Evolutionary conservation across 2,113 vertebrate species (phyloP), one percentile per base, ranked within the genome.

Genomic region (Apus apus): DNA sequence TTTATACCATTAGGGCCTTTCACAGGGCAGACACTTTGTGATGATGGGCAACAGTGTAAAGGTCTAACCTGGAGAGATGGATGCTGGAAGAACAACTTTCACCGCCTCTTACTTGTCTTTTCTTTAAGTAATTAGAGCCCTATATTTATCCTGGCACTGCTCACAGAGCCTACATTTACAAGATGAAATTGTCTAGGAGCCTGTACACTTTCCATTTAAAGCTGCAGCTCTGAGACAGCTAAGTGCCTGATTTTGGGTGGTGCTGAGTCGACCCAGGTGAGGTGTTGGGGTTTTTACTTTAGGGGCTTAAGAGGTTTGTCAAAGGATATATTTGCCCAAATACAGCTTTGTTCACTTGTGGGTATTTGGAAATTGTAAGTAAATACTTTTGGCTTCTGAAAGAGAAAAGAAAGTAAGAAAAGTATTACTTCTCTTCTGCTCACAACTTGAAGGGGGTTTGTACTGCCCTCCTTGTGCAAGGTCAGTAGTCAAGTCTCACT

Each of bases 91-190:
- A 89, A 25, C 21, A 94, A 81, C 34, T 56, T 74, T 77, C 54
- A 65, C 27, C 2, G 2, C 34, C 61, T 89, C 66, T 48, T 85
- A 43, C 38, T 81, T 88, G 53, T 10, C 51, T 90, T 95, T 92
- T 71, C 48, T 75, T 87, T 61, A 91, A 88, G 85, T 94, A 93
- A 87, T 95, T 90, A 92, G 40, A 92, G 27, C 15, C 68, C 61
- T 90, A 5, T 86, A 67, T 96, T 90, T 93, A 65, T 84, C 65
- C 93, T 97, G 94, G 92, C 95, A 81, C 76, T 84, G 61, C 50
- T 89, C 40, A 71, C 51, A 81, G 76, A 87, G 25, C 56, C 77
- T 90, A 12, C 94, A 95, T 96, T 96, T 94, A 61, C 50, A 54
- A 92, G 96, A 94, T 92, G 60, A 94, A 90, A 89, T 92, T 64